Evolutionary conservation across 64 coral and sea anemone genomes (phyloP).

Genomic region (Actinia equina): DNA sequence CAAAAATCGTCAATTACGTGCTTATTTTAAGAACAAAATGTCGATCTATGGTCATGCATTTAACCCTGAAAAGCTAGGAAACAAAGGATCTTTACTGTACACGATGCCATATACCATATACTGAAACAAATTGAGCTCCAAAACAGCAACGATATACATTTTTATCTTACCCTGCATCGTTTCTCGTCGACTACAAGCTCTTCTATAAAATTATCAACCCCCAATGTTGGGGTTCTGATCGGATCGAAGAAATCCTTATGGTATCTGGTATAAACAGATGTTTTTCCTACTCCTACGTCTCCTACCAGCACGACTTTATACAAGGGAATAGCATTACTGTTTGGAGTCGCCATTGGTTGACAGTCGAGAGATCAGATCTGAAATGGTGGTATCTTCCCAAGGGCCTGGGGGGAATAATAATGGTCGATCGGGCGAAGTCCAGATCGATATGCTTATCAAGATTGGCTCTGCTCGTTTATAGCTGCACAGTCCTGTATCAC

Average conservation of each 20-base stretch:
- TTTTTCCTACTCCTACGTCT: slow-evolving; percentile 81
- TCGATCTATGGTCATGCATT: no score
- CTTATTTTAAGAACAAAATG: no score
- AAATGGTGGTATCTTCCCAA: neutral
- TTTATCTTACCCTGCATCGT: slow-evolving; percentile 49
- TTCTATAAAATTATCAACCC: slow-evolving; percentile 65
- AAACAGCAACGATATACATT: neutral
- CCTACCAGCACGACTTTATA: slow-evolving; percentile 87
- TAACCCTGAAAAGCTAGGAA: no score
- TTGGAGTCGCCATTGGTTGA: neutral
- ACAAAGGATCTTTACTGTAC: neutral
- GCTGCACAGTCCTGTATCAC: neutral
- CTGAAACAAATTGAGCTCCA: neutral
- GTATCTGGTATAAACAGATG: slow-evolving; percentile 70
- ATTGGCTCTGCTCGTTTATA: neutral
- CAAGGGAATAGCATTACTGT: neutral
- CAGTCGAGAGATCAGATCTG: no score
- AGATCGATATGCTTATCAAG: neutral
- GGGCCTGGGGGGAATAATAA: neutral
- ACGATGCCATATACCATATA: neutral
- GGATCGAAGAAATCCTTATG: slow-evolving; percentile 62
- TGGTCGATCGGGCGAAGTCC: neutral
- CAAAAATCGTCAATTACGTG: neutral
- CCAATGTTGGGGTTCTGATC: slow-evolving; percentile 39
- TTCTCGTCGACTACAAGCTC: slow-evolving; percentile 30